A percentile compares a stretch with the other conserved stretches of the same genome.
Conservation (phyloP, 2,113 vertebrate species). For the Corythornis vintsioides region DNA sequence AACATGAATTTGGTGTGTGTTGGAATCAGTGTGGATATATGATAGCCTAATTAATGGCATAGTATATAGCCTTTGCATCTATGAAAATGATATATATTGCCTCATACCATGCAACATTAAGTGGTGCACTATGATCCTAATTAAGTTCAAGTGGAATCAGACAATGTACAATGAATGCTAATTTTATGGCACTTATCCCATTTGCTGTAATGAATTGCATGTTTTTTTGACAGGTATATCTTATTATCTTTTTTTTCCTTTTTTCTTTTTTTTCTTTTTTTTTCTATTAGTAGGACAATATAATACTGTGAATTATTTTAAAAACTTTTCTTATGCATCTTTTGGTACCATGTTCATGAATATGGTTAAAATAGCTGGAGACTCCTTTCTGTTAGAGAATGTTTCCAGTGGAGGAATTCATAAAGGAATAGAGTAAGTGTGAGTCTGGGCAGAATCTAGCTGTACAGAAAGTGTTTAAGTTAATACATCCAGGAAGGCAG, state of each 20-base stretch:
- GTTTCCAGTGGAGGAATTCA: not conserved
- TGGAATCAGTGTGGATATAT: not conserved
- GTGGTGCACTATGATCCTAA: not conserved
- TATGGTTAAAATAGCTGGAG: not conserved
- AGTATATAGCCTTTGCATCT: not conserved
- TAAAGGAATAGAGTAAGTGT: not conserved
- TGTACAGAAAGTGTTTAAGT: not conserved
- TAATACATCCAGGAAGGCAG: not conserved
- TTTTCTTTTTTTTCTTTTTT: not conserved
- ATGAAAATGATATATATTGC: not conserved
- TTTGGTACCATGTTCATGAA: not conserved
- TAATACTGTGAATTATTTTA: not conserved
- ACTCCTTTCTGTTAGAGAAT: not conserved
- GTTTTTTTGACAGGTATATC: conserved; percentile 25
- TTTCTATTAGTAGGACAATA: not conserved
- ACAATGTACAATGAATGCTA: not conserved
- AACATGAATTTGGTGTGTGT: not conserved
- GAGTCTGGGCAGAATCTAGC: not conserved
- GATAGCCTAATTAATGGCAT: not conserved
- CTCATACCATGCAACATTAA: not conserved
- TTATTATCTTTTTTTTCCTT: not conserved
- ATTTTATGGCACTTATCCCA: conserved; percentile 24
- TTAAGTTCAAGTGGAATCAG: not conserved
- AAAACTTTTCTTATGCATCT: not conserved
- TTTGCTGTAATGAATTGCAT: conserved; percentile 40